Conservation (phyloP, 2,888 invertebrate species). For the Limnephilus lunatus region DNA sequence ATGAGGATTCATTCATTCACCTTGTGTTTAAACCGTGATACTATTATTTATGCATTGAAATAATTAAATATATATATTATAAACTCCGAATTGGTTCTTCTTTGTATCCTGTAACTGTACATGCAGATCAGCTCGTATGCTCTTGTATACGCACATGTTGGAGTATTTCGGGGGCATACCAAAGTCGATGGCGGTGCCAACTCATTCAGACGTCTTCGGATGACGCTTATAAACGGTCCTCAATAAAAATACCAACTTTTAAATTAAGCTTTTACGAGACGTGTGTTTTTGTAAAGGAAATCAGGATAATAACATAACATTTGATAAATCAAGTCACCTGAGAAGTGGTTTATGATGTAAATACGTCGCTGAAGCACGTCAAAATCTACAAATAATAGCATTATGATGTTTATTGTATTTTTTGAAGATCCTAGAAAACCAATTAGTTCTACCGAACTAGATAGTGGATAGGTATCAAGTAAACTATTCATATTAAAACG, state of each 20-base stretch:
- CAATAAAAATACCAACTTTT: constrained; percentile 2
- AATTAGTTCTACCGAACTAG: background rate
- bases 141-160: constrained; percentile 11
- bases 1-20: too few relatives aligned
- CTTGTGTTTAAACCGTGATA: too few relatives aligned
- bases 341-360: background rate
- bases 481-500: too few relatives aligned
- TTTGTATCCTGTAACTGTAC: background rate
- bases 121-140: background rate
- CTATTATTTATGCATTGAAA: background rate
- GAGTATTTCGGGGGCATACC: constrained; percentile 29
- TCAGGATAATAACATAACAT: background rate
- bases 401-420: background rate
- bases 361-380: background rate
- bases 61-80: background rate
- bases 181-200: background rate
- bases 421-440: background rate
- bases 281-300: background rate
- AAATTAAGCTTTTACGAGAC: background rate
- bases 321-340: background rate
- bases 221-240: background rate
- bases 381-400: background rate
- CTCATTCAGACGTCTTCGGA: constrained; percentile 19
- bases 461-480: too few relatives aligned
- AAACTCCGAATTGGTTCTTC: background rate